Conservation (phyloP, 2,797 vertebrate species). For the Acrossocheilus fasciatus region DNA sequence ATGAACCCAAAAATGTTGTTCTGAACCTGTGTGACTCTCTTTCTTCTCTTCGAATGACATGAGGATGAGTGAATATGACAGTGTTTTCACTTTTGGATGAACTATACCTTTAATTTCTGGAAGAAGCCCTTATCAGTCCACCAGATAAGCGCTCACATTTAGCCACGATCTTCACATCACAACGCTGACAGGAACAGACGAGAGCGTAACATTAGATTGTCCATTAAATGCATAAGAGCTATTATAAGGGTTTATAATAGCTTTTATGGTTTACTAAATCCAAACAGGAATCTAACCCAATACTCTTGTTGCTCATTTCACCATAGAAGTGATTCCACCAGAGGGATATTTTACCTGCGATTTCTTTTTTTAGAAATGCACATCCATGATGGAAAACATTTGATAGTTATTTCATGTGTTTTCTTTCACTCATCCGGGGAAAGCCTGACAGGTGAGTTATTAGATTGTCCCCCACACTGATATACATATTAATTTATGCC, state of each 20-base stretch:
- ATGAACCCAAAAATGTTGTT: not conserved
- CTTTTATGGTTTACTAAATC: slow-evolving; percentile 75
- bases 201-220: slow-evolving; percentile 77
- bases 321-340: slow-evolving; percentile 29
- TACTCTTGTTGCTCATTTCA: slow-evolving; percentile 70
- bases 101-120: slow-evolving; percentile 61
- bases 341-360: slow-evolving; percentile 69
- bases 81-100: not conserved
- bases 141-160: slow-evolving; percentile 53
- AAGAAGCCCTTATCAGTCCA: slow-evolving; percentile 55
- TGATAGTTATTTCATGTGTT: slow-evolving; percentile 79
- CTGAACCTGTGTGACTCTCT: not conserved
- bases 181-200: slow-evolving; percentile 68
- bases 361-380: slow-evolving; percentile 72
- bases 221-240: slow-evolving; percentile 69
- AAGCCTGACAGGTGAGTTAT: slow-evolving; percentile 83
- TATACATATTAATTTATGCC: slow-evolving; percentile 85
- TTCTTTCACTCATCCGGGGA: slow-evolving; percentile 74
- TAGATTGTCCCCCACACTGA: slow-evolving; percentile 80
- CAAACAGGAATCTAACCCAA: slow-evolving; percentile 73
- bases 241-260: slow-evolving; percentile 71
- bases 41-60: not conserved
- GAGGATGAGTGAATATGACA: not conserved
- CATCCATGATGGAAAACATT: slow-evolving; percentile 72
- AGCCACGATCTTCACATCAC: slow-evolving; percentile 64